phyloP scores from a whole-genome alignment of 2,113 vertebrate genomes.

The Tamias sibiricus region DNA sequence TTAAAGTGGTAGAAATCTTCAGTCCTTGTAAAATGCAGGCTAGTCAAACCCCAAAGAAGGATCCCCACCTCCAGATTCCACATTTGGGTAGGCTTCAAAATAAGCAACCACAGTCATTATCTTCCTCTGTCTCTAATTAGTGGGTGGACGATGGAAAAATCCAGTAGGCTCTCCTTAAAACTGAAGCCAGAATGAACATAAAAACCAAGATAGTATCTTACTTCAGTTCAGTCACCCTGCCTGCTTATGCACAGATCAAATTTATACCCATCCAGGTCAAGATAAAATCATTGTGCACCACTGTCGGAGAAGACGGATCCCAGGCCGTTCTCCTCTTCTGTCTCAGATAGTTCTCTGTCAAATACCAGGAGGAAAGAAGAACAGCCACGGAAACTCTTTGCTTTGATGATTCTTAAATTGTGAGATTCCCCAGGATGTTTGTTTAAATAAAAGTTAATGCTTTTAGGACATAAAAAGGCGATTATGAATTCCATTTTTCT shows the following conservation, averaged over 20 bases:
- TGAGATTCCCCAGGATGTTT: not conserved
- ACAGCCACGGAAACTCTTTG: not conserved
- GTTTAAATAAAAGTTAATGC: not conserved
- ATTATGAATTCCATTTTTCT: not conserved
- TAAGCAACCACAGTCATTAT: constrained; percentile 56
- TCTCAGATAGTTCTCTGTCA: not conserved
- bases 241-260: accelerated
- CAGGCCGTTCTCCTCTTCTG: not conserved
- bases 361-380: not conserved
- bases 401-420: not conserved
- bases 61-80: constrained; percentile 32
- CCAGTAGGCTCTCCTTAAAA: constrained; percentile 60
- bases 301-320: accelerated
- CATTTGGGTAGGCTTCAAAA: constrained; percentile 57
- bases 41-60: constrained; percentile 11
- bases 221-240: not conserved
- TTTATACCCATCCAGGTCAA: accelerated
- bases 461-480: not conserved
- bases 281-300: not conserved
- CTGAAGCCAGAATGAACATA: constrained; percentile 5
- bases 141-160: constrained; percentile 71
- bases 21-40: not conserved
- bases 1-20: not conserved
- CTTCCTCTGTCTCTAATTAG: constrained; percentile 68
- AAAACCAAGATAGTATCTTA: not conserved